phyloP scores from a whole-genome alignment of 2,113 vertebrate species.

The Ptilorrhoa leucosticta region DNA sequence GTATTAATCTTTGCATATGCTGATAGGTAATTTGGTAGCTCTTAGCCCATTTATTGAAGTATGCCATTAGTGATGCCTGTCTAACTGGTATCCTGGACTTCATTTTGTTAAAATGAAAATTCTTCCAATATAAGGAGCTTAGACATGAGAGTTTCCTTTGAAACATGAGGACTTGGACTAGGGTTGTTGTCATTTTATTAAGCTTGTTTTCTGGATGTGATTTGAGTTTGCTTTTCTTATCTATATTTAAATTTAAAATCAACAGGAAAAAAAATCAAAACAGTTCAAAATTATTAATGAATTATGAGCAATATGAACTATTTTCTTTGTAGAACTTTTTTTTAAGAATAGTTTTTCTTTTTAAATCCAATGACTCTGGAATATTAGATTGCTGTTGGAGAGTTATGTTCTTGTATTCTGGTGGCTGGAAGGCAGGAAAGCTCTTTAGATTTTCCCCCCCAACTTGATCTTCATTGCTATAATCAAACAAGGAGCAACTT shows the following conservation, averaged over 20 bases:
- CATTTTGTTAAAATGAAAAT: neutral
- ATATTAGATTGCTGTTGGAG: neutral
- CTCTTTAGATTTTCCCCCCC: neutral
- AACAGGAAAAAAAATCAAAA: neutral
- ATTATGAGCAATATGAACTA: neutral
- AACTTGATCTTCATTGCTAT: neutral
- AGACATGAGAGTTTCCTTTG: neutral
- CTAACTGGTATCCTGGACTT: neutral
- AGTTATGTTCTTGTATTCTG: rapidly evolving
- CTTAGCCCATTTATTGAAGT: neutral
- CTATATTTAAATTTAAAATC: neutral
- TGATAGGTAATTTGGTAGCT: neutral
- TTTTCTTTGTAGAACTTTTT: neutral
- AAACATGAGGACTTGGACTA: neutral
- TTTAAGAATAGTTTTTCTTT: neutral
- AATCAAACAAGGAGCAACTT: neutral
- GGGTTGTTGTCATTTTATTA: neutral
- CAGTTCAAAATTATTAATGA: neutral
- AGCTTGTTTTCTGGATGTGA: neutral
- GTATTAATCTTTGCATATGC: neutral
- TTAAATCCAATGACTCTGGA: neutral
- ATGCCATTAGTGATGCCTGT: neutral
- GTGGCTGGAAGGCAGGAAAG: neutral
- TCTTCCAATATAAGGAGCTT: neutral
- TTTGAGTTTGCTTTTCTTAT: neutral